Percentiles rank a stretch among this genome's conserved stretches.
Conservation (phyloP, 2,888 invertebrate genomes). For the Drosophila pseudotalamancana region DNA sequence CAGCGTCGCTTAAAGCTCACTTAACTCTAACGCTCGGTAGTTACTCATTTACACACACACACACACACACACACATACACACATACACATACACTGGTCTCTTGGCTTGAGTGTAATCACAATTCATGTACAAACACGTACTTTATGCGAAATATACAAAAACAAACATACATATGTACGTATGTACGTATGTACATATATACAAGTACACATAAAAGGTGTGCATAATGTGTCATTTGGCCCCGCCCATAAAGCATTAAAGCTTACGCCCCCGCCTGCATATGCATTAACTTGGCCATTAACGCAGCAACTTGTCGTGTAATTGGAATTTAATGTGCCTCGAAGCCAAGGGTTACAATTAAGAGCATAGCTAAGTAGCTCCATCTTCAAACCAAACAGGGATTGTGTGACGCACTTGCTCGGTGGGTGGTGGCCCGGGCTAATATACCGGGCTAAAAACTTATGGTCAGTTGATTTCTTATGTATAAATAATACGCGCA, state of each 20-base stretch:
- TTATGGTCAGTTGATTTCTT: constrained; percentile 79
- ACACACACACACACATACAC: constrained; percentile 10
- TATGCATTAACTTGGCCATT: constrained; percentile 77
- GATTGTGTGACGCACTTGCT: constrained; percentile 1
- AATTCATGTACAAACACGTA: constrained; percentile 51
- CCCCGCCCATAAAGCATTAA: constrained; percentile 43
- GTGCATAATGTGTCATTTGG: constrained; percentile 38
- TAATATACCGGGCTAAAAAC: constrained; percentile 72
- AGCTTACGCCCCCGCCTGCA: constrained; percentile 19
- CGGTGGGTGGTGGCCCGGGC: constrained; percentile 24
- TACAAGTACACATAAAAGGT: constrained; percentile 33
- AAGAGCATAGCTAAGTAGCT: constrained; percentile 18
- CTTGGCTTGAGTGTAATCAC: constrained; percentile 23
- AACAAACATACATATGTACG: constrained; percentile 24
- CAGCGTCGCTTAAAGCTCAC: constrained; percentile 50
- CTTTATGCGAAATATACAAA: constrained; percentile 28
- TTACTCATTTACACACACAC: constrained; percentile 17
- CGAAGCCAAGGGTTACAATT: constrained; percentile 38
- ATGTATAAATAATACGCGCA: constrained; percentile 73
- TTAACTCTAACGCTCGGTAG: constrained; percentile 39
- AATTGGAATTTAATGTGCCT: constrained; percentile 73
- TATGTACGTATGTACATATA: neutral
- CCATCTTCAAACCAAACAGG: constrained; percentile 17
- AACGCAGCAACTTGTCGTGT: constrained; percentile 66
- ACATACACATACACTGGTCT: neutral